phyloP scores from a whole-genome alignment of 1,140 invertebrate species.

The Capitella teleta region DNA sequence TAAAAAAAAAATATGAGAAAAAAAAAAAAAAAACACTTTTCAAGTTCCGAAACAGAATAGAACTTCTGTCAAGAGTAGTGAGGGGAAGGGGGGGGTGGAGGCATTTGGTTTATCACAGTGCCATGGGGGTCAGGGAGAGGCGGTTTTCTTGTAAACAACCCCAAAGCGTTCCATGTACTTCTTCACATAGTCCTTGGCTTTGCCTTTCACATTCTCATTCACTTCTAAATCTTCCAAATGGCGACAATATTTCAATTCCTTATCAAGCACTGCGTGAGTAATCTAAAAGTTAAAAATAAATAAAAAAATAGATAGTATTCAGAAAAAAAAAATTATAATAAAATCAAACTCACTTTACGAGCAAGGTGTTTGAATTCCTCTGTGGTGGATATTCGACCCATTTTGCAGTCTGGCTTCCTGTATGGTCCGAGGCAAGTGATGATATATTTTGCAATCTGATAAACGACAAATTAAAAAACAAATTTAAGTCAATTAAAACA shows the following conservation, averaged over 20 bases:
- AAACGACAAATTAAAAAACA: background rate
- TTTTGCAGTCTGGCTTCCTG: conserved; percentile 67
- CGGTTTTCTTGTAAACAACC: conserved; percentile 37
- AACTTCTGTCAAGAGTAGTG: background rate
- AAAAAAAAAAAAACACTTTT: background rate
- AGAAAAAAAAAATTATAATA: background rate
- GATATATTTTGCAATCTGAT: conserved; percentile 72
- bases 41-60: background rate
- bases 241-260: conserved; percentile 85
- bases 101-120: background rate
- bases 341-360: conserved; percentile 60
- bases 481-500: background rate
- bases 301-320: conserved; percentile 2
- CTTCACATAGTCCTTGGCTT: conserved; percentile 73
- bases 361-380: conserved; percentile 94
- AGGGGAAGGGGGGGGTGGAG: background rate
- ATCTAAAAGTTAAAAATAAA: conserved; percentile 50
- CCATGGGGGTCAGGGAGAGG: too few species aligned
- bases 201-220: conserved; percentile 85
- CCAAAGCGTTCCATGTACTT: conserved; percentile 94
- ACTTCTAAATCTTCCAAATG: conserved; percentile 75
- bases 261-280: conserved; percentile 91
- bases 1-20: background rate
- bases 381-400: conserved; percentile 72
- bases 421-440: conserved; percentile 83